Evolutionary conservation across 2,888 invertebrate species (phyloP).

Genomic region (Osmoderma eremita): DNA sequence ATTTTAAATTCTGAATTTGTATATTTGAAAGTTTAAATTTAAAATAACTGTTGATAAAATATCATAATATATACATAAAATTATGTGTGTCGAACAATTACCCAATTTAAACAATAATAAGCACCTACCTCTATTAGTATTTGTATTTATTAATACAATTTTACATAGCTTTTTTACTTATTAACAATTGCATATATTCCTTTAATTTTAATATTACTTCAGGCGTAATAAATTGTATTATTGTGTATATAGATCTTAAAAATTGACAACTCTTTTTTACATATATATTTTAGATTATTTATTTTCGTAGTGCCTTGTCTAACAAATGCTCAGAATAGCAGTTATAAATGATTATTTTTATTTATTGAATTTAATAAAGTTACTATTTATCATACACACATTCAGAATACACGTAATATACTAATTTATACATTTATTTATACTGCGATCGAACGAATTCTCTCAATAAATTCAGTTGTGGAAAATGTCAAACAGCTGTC

Average conservation of each 20-base stretch:
- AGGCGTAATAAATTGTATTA: too few species aligned
- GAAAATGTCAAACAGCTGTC: too few species aligned
- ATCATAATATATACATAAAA: too few species aligned
- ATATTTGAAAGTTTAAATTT: too few species aligned
- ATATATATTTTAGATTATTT: slow-evolving; percentile 55
- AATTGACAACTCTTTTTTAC: slow-evolving; percentile 59
- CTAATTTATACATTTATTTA: slow-evolving; percentile 6
- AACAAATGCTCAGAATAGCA: slow-evolving; percentile 47
- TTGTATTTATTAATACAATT: too few species aligned
- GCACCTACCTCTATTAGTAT: too few species aligned
- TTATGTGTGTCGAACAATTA: too few species aligned
- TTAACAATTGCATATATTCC: slow-evolving; percentile 17
- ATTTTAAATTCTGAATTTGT: too few species aligned
- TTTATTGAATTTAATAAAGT: not conserved
- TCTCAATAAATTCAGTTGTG: too few species aligned
- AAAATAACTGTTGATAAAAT: too few species aligned
- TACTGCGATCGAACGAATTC: not conserved
- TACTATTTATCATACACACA: slow-evolving; percentile 23
- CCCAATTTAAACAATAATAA: too few species aligned
- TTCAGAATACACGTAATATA: slow-evolving; percentile 9
- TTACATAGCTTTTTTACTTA: too few species aligned
- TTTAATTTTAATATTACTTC: slow-evolving; percentile 4
- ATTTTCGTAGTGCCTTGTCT: slow-evolving; percentile 48
- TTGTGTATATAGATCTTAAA: slow-evolving; percentile 48
- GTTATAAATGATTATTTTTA: slow-evolving; percentile 28